Percentiles rank a stretch among this genome's conserved stretches.
These are phyloP conservation scores for Tachina grossa DNA, from an alignment of 2,888 invertebrate species.

Conservation along the genomic window DNA sequence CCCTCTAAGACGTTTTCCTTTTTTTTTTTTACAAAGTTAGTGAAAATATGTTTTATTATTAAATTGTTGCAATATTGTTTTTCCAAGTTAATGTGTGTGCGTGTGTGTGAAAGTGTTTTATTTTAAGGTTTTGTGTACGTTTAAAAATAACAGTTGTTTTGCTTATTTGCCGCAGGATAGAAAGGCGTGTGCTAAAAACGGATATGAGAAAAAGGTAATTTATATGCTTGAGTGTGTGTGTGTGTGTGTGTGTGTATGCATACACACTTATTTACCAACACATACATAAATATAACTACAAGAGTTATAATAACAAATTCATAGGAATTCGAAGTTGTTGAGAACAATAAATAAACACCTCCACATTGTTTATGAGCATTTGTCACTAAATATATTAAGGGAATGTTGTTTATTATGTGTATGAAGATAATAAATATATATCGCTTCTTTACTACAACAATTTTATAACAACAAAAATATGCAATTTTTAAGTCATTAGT, in stretches of 20 bases:
- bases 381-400: too few relatives aligned
- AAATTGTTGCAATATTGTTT: conserved; percentile 34
- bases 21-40: conserved; percentile 19
- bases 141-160: conserved; percentile 36
- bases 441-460: too few relatives aligned
- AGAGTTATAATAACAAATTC: too few relatives aligned
- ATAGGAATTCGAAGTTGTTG: too few relatives aligned
- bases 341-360: too few relatives aligned
- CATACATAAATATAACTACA: too few relatives aligned
- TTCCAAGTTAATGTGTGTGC: not conserved
- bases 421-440: too few relatives aligned
- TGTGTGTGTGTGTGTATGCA: not conserved
- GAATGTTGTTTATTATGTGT: too few relatives aligned
- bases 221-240: not conserved
- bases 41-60: conserved; percentile 25
- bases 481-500: too few relatives aligned
- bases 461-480: too few relatives aligned
- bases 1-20: conserved; percentile 1
- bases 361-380: too few relatives aligned
- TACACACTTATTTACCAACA: not conserved
- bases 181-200: conserved; percentile 37
- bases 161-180: conserved; percentile 34
- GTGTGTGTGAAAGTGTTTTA: not conserved
- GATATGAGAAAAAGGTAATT: conserved; percentile 33
- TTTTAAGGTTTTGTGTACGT: not conserved